Conservation (phyloP, 2,113 vertebrate species). For the Verasper variegatus region DNA sequence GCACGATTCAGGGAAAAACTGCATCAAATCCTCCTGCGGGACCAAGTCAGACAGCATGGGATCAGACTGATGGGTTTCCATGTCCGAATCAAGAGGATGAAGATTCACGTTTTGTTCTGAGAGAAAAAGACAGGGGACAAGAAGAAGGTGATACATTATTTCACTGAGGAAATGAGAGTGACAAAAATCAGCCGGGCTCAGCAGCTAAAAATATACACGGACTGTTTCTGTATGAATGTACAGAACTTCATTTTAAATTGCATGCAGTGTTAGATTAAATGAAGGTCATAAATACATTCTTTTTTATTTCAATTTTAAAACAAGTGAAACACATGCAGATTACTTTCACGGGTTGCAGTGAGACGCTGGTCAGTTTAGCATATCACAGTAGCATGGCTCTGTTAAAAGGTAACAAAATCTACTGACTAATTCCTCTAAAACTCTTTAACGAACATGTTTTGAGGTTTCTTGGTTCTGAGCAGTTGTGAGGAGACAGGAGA, state of each 20-base stretch:
- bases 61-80: slow-evolving; percentile 45
- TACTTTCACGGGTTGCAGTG: background rate
- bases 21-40: slow-evolving; percentile 22
- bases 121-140: slow-evolving; percentile 1
- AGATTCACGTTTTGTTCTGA: slow-evolving; percentile 41
- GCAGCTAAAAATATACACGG: background rate
- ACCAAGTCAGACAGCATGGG: slow-evolving; percentile 55
- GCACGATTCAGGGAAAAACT: slow-evolving; percentile 13
- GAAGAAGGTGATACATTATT: background rate
- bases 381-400: background rate
- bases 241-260: background rate
- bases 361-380: background rate
- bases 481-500: background rate
- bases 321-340: background rate
- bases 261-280: slow-evolving; percentile 4
- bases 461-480: background rate
- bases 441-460: background rate
- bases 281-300: background rate
- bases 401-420: background rate
- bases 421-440: no score
- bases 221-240: no score
- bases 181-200: background rate
- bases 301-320: background rate
- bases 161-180: slow-evolving; percentile 15
- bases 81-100: background rate